Evolutionary conservation across 2,888 invertebrate species (phyloP), one percentile per base, ranked within the genome.

Genomic region (Dorcus hopei): DNA sequence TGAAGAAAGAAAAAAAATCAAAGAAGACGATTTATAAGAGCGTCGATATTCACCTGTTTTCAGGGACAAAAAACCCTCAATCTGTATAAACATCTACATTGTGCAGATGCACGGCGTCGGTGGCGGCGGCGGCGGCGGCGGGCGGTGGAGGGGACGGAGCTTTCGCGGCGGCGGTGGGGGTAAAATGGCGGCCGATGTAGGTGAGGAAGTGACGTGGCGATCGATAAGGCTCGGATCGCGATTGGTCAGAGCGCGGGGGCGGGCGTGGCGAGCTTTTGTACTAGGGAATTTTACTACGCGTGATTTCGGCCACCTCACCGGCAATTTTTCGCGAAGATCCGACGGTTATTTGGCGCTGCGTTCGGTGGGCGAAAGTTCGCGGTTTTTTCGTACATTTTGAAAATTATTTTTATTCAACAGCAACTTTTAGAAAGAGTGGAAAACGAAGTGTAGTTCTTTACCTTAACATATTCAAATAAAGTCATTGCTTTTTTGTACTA

Each of bases 121-220:
- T 6, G 33, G n/a, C 48, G 58, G 14, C 42, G 53, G 23, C 42
- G 53, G 49, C 48, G 49, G 55, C 48, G 42, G 41, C 53, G 49
- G 40, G 19, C 2, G 45, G 49, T 40, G 57, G 57, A 42, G 59
- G 47, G 59, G 59, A 61, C 60, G 47, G 61, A 65, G 64, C 63
- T 62, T 65, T 62, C 59, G 59, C 56, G 23, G 38, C 40, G 7
- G 43, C 61, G 68, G 74, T 66, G 72, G 73, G 74, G 72, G 72
- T 73, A 76, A 75, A 75, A 77, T 77, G 77, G 77, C 76, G 75
- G 70, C 75, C 66, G 66, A 65, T 62, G 74, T 73, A 73, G 74
- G 73, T 71, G 70, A 73, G 72, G 72, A 74, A 75, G 74, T 76
- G 77, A 77, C 76, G 76, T 74, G 70, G 70, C 74, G 78, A 79